Evolutionary conservation across 2,888 invertebrate species (phyloP), one percentile per base, ranked within the genome.

Genomic region (Standfussiana lucernea): DNA sequence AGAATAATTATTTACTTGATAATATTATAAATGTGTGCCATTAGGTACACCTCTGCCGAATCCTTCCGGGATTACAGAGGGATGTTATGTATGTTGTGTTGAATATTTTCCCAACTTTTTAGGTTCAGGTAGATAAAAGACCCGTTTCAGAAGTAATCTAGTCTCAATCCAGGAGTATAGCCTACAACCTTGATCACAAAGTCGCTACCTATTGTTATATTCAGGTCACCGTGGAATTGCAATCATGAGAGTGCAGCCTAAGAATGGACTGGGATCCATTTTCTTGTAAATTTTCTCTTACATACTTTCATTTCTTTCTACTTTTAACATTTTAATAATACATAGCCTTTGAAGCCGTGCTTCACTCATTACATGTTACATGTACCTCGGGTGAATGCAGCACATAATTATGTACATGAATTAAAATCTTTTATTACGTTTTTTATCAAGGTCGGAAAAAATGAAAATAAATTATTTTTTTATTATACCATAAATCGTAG

Each of bases 241-340:
- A 70, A 70, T 70, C 45, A 40, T 56, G 21, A 24, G 3, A 67
- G 79, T 32, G 40, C 24, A n/a, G 45, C 45, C 53, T 69, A 45
- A 47, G n/a, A 79, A 15, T 45, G n/a, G 21, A 40, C 18, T 53
- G 7, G 11, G 45, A 56, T 21, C 42, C 11, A 50, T 40, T 50
- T 77, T 53, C 18, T 42, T 28, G 15, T 3, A 2, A 47, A 50
- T 35, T 68, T 62, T 37, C 28, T 28, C n/a, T 28, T 50, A 15
- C 15, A 15, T 28, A 1, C 4, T 21, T 61, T 35, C 0, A n/a
- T 40, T 47, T 62, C 5, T 8, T 42, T 42, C n/a, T n/a, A n/a
- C n/a, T n/a, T n/a, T n/a, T n/a, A n/a, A n/a, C n/a, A n/a, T n/a
- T n/a, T 69, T 28, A 24, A 10, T 24, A 24, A 47, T 8, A 24